phyloP scores from a whole-genome alignment of 2,113 vertebrate genomes.

The Anarrhichthys ocellatus region DNA sequence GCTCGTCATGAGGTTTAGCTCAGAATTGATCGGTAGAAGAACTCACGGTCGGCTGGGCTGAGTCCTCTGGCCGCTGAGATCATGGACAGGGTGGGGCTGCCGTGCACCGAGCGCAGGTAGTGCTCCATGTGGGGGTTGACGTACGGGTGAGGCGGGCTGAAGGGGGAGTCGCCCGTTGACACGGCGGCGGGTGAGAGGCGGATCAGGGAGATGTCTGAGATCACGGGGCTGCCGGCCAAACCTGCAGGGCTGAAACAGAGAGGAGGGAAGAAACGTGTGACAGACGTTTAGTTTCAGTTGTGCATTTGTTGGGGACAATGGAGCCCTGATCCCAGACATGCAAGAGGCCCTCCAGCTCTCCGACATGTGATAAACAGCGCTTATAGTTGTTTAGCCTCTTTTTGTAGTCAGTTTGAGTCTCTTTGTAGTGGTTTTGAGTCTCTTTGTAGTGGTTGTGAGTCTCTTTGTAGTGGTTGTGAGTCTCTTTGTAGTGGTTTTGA shows the following conservation, averaged over 20 bases:
- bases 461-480: too few relatives aligned
- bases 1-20: too few relatives aligned
- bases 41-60: constrained; percentile 92
- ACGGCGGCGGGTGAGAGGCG: constrained; percentile 90
- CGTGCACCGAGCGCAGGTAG: constrained; percentile 93
- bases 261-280: not conserved
- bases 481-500: too few relatives aligned
- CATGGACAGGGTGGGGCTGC: constrained; percentile 93
- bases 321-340: too few relatives aligned
- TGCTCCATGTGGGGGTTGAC: constrained; percentile 94
- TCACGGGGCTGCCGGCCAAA: constrained; percentile 89
- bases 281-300: too few relatives aligned
- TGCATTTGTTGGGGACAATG: too few relatives aligned
- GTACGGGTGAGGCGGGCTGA: constrained; percentile 89
- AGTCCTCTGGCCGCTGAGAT: constrained; percentile 92
- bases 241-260: constrained; percentile 84
- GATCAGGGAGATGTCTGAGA: constrained; percentile 96
- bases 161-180: constrained; percentile 86
- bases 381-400: too few relatives aligned
- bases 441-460: not conserved
- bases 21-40: too few relatives aligned
- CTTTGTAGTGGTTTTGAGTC: too few relatives aligned
- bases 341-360: too few relatives aligned
- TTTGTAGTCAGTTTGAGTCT: too few relatives aligned
- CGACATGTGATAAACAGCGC: too few relatives aligned